Base-by-base conservation (phyloP, 2,888 invertebrate genomes). In the Leucoma salicis region DNA sequence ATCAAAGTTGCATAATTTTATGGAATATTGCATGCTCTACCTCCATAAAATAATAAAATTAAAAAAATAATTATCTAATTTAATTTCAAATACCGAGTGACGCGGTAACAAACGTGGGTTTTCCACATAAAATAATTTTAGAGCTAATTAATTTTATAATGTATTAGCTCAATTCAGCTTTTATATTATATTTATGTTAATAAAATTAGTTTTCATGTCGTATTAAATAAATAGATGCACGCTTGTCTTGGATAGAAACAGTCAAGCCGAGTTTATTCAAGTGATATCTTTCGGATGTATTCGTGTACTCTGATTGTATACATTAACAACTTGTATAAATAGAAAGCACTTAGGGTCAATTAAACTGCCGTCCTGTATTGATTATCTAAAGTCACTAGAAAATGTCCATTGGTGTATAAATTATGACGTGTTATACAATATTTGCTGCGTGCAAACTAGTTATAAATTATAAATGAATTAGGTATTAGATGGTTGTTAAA, bases 111-210 rank as follows among this genome's bases (percentile, higher is more conserved):
- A 34, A 32, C 14, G 33, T 34, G 31, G 25, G 31, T 44, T 45
- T 31, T 46, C 6, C 6, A 21, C 21, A 21, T 21, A 21, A 21
- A 21, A 8, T 2, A 21, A 6, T 21, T 21, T 55, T 39, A 32
- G 21, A 40, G 45, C 41, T 41, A 40, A 57, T 53, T 52, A 56
- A 46, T 48, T 21, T 21, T 8, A 21, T 21, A 8, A 21, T 8
- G 47, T 46, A 57, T 43, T 39, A 51, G 35, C 39, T 42, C 39
- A 42, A 50, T 42, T 45, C 14, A 35, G 45, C 25, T 56, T 62
- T 57, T 48, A 67, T 59, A 44, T 48, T 42, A 45, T 56, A 53
- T 62, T 49, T 40, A 66, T 67, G 63, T 46, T 53, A 60, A 62
- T 62, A 50, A 48, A 53, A 12, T 45, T 46, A 39, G 39, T 53